Conservation (phyloP, 2,113 vertebrate genomes). For the Chionodraco myersi region DNA sequence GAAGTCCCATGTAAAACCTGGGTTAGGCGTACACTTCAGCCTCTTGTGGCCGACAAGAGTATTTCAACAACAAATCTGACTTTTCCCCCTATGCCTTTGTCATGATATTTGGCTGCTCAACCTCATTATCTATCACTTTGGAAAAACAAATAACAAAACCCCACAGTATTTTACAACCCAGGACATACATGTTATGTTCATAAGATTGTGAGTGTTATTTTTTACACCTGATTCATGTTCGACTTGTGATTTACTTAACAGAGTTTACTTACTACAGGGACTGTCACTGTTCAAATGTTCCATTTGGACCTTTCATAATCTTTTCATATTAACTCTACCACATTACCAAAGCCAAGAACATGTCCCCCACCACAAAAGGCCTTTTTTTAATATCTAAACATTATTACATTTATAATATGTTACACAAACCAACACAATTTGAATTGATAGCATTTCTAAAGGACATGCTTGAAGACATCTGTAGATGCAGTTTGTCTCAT, state of each 20-base stretch:
- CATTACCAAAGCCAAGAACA: background rate
- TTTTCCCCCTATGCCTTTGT: background rate
- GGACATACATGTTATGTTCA: background rate
- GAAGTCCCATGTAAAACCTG: no score
- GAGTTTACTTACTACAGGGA: background rate
- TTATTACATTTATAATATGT: background rate
- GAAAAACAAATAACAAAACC: background rate
- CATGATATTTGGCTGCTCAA: slow-evolving; percentile 1
- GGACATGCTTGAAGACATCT: background rate
- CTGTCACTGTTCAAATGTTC: background rate
- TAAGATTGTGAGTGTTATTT: background rate
- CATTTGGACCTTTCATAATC: background rate
- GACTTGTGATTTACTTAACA: background rate
- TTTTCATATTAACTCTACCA: background rate
- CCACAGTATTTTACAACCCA: slow-evolving; percentile 7
- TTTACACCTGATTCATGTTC: background rate
- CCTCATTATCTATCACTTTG: background rate
- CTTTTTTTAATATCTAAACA: background rate
- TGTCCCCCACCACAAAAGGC: background rate
- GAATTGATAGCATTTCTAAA: background rate
- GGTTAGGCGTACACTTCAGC: no score
- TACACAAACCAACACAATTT: background rate
- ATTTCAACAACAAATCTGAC: background rate
- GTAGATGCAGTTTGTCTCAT: background rate
- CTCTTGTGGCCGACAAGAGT: no score